Percentiles rank a stretch among this genome's conserved stretches.
These are phyloP conservation scores for Thaleichthys pacificus DNA, from an alignment of 2,797 vertebrate species.

Conservation along the genomic window DNA sequence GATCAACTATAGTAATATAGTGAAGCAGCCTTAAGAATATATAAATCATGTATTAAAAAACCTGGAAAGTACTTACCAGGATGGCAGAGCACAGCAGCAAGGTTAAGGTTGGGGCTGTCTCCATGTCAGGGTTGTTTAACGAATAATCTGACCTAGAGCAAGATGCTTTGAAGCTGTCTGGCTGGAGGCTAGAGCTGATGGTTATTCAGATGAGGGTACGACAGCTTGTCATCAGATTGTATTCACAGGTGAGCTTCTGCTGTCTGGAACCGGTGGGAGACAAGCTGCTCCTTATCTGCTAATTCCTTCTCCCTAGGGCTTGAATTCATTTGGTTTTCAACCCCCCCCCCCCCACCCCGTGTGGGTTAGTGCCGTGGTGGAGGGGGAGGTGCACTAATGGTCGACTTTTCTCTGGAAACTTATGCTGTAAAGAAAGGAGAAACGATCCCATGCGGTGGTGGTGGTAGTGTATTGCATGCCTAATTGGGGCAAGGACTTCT, in stretches of 20 bases:
- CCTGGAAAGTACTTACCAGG: constrained; percentile 4
- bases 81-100: constrained; percentile 2
- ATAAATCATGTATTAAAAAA: neutral
- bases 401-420: too few species aligned
- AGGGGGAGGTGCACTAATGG: too few species aligned
- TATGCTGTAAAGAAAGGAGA: too few species aligned
- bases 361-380: too few species aligned
- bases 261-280: neutral
- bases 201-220: neutral
- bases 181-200: neutral
- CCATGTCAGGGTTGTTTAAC: neutral
- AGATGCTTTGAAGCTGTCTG: neutral
- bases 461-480: too few species aligned
- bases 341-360: too few species aligned
- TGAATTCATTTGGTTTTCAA: too few species aligned
- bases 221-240: neutral
- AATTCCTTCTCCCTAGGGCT: too few species aligned
- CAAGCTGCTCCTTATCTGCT: too few species aligned
- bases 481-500: too few species aligned
- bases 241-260: neutral
- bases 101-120: neutral
- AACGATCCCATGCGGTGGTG: too few species aligned
- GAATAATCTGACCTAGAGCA: neutral
- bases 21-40: neutral
- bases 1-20: neutral